phyloP scores from a whole-genome alignment of 1,140 invertebrate species.

The Muscidifurax raptorellus region DNA sequence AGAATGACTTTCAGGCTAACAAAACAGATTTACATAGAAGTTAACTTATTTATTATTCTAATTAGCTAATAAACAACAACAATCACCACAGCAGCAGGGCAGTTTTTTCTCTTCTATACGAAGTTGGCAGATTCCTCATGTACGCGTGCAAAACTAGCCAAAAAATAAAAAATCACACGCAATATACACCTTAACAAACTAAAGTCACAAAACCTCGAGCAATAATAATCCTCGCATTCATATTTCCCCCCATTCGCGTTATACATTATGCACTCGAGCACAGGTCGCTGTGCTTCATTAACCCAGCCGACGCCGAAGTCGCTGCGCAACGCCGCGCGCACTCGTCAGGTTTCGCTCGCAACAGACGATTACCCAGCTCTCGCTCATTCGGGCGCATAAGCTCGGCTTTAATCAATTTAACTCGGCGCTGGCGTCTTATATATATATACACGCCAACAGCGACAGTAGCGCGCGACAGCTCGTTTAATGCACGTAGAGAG shows the following conservation, averaged over 20 bases:
- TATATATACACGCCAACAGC: neutral
- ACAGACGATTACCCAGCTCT: conserved; percentile 54
- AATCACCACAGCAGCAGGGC: no score
- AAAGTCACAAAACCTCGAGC: no score
- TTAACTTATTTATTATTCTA: no score
- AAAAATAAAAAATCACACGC: neutral
- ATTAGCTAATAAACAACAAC: no score
- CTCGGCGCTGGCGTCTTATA: neutral
- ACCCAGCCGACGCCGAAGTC: neutral
- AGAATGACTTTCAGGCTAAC: no score
- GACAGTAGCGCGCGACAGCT: neutral
- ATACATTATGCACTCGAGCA: neutral
- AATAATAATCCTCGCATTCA: neutral
- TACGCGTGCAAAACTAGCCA: no score
- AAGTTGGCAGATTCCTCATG: no score
- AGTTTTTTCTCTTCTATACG: no score
- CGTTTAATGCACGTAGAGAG: conserved; percentile 9
- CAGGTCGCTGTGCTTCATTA: conserved; percentile 37
- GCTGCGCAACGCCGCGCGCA: neutral
- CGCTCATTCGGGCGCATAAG: conserved; percentile 46
- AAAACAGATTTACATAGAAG: no score
- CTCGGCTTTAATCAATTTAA: conserved; percentile 56
- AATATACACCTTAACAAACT: no score
- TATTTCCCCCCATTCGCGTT: neutral
- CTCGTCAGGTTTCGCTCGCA: neutral